Conservation (phyloP, 1,140 invertebrate species). For the Solenopsis fugax region DNA sequence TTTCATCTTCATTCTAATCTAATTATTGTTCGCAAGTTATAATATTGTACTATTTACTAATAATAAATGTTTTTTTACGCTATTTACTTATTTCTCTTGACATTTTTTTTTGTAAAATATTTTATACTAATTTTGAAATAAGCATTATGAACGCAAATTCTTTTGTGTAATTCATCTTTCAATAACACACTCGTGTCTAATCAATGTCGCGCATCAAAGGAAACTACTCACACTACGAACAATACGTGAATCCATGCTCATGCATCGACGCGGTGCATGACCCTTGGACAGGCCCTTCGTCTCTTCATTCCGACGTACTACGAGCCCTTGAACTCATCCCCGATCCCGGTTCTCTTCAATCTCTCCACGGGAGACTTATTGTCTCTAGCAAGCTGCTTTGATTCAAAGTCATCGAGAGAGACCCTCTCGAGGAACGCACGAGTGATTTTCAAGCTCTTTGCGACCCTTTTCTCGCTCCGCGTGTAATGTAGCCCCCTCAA, state of each 20-base stretch:
- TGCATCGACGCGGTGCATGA: constrained; percentile 59
- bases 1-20: not conserved
- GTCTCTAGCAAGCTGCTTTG: constrained; percentile 77
- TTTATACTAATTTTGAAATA: not conserved
- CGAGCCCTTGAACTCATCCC: constrained; percentile 60
- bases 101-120: not conserved
- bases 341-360: constrained; percentile 5
- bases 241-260: constrained; percentile 53
- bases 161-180: not conserved
- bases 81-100: not conserved
- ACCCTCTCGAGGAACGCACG: constrained; percentile 75
- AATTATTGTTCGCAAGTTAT: not conserved
- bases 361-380: constrained; percentile 69
- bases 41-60: too few species aligned
- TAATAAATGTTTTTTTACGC: too few species aligned
- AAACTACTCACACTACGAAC: constrained; percentile 62
- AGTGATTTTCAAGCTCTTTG: constrained; percentile 80
- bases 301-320: constrained; percentile 29
- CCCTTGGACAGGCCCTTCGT: constrained; percentile 57
- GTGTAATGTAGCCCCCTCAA: constrained; percentile 18
- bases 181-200: constrained; percentile 42
- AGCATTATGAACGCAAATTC: not conserved
- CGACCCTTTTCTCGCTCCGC: constrained; percentile 64
- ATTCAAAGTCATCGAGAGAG: constrained; percentile 82
- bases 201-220: constrained; percentile 54